Evolutionary conservation across 2,888 invertebrate genomes (phyloP).

Genomic region (Amiota mariae): DNA sequence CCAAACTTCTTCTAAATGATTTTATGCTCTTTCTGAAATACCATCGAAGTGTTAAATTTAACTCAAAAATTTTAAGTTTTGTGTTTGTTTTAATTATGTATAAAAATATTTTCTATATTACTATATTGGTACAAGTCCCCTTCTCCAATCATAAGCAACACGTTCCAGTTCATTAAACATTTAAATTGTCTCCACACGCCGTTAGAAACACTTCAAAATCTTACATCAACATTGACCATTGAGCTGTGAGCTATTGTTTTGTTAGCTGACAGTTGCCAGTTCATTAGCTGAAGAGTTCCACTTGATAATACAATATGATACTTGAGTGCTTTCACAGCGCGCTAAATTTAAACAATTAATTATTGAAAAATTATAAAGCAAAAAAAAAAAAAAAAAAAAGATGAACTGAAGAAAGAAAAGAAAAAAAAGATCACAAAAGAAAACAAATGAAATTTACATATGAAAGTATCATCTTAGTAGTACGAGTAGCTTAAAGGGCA

Average conservation of each 20-base stretch:
- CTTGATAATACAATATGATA: constrained; percentile 16
- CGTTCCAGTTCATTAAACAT: constrained; percentile 15
- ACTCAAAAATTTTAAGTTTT: no score
- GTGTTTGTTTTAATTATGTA: no score
- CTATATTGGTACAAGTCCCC: no score
- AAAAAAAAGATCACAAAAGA: constrained; percentile 22
- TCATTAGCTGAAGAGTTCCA: constrained; percentile 59
- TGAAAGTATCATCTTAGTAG: neutral
- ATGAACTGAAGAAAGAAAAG: constrained; percentile 16
- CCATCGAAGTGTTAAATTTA: no score
- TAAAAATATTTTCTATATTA: no score
- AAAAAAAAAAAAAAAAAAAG: constrained; percentile 3
- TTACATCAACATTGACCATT: constrained; percentile 35
- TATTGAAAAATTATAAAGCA: constrained; percentile 48
- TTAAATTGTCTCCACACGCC: neutral
- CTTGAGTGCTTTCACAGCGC: constrained; percentile 31
- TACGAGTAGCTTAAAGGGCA: constrained; percentile 15
- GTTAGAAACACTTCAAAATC: neutral
- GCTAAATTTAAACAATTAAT: constrained; percentile 46
- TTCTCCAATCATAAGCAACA: no score
- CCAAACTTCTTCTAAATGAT: no score
- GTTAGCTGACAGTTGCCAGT: constrained; percentile 49
- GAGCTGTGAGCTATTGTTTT: constrained; percentile 39
- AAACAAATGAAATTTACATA: constrained; percentile 45
- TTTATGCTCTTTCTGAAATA: no score